Evolutionary conservation across 2,113 vertebrate species (phyloP).

Genomic region (Tenebrosternarchus preto): DNA sequence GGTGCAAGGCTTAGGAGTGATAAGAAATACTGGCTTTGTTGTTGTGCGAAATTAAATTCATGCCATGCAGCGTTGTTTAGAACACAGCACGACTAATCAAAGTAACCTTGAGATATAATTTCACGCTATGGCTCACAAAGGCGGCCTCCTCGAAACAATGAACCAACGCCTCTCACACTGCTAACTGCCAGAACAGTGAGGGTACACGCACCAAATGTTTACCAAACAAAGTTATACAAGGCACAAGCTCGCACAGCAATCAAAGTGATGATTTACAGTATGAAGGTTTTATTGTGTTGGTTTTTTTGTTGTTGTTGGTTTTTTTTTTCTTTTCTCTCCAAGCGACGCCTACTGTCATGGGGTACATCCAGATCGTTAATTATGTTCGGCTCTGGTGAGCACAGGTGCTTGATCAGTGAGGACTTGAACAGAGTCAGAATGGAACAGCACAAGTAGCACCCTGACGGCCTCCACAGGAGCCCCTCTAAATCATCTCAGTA

Average conservation of each 20-base stretch:
- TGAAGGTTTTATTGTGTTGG: neutral
- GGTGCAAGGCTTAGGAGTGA: constrained; percentile 64
- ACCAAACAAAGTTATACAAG: constrained; percentile 28
- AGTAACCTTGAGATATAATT: constrained; percentile 67
- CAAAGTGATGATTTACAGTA: neutral
- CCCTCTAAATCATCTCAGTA: constrained; percentile 65
- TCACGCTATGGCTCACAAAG: constrained; percentile 47
- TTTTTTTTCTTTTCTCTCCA: constrained; percentile 27
- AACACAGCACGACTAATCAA: constrained; percentile 52
- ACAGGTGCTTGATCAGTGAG: constrained; percentile 61
- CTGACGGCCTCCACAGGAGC: constrained; percentile 71
- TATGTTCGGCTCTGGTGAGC: constrained; percentile 52
- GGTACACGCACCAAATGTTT: constrained; percentile 21
- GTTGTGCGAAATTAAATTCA: constrained; percentile 67
- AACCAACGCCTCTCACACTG: constrained; percentile 31
- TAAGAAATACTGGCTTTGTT: constrained; percentile 76
- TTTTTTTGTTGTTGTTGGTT: neutral
- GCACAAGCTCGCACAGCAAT: constrained; percentile 12
- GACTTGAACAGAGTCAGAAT: constrained; percentile 47
- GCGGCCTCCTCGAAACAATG: constrained; percentile 53
- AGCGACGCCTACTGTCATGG: constrained; percentile 69
- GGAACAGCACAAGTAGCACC: constrained; percentile 61
- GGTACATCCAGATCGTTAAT: constrained; percentile 34
- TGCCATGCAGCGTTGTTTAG: constrained; percentile 62
- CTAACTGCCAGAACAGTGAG: constrained; percentile 32